These are phyloP conservation scores for Operophtera brumata DNA, from an alignment of 2,888 invertebrate genomes.

Conservation along the genomic window DNA sequence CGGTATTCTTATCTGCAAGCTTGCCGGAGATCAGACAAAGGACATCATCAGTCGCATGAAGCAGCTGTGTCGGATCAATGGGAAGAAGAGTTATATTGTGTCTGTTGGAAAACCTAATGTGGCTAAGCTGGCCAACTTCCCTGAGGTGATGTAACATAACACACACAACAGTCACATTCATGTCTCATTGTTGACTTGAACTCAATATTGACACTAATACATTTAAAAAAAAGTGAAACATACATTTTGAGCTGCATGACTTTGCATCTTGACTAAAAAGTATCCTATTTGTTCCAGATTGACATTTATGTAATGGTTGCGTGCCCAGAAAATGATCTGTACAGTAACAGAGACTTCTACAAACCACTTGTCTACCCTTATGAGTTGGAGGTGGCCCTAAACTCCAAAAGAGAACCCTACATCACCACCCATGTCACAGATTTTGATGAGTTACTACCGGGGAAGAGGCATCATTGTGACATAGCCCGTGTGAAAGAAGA, in stretches of 20 bases:
- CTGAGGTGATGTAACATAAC: constrained; percentile 80
- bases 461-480: constrained; percentile 77
- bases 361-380: constrained; percentile 95
- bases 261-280: too few species aligned
- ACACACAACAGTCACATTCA: too few species aligned
- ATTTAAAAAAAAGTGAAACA: too few species aligned
- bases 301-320: constrained; percentile 95
- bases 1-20: constrained; percentile 94
- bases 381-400: constrained; percentile 93
- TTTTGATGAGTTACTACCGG: constrained; percentile 86
- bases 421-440: constrained; percentile 85
- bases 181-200: too few species aligned
- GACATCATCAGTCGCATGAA: constrained; percentile 88
- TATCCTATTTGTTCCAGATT: constrained; percentile 76
- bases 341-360: constrained; percentile 91
- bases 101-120: constrained; percentile 97
- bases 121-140: constrained; percentile 96
- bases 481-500: constrained; percentile 61
- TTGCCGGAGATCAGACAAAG: constrained; percentile 90
- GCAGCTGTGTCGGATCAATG: constrained; percentile 84
- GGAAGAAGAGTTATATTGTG: constrained; percentile 94
- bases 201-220: too few species aligned
- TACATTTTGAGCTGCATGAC: too few species aligned
- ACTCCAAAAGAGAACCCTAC: constrained; percentile 76
- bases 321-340: constrained; percentile 94